Evolutionary conservation across 2,888 invertebrate genomes (phyloP).

Genomic region (Bombylius major): DNA sequence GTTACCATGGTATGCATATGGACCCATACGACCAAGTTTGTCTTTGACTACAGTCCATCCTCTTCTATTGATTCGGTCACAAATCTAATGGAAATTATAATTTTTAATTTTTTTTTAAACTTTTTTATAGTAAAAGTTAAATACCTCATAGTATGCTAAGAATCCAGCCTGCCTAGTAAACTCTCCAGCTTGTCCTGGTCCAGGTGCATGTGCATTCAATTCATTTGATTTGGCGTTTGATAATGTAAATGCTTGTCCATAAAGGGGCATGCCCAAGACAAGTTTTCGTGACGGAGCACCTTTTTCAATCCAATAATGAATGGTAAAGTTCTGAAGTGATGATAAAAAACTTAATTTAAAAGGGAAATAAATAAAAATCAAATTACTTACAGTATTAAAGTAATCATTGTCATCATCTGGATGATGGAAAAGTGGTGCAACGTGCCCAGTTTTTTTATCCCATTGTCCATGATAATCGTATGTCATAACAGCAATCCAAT

Average conservation of each 20-base stretch:
- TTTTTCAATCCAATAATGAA: slow-evolving; percentile 78
- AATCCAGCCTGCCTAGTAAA: slow-evolving; percentile 76
- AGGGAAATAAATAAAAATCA: background rate
- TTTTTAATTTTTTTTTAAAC: too few species aligned
- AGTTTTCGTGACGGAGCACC: slow-evolving; percentile 72
- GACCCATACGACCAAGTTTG: slow-evolving; percentile 65
- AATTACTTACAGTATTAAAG: slow-evolving; percentile 61
- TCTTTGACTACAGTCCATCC: slow-evolving; percentile 76
- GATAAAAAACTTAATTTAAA: background rate
- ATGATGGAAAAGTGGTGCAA: slow-evolving; percentile 72
- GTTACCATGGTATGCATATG: slow-evolving; percentile 72
- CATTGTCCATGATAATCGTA: slow-evolving; percentile 87
- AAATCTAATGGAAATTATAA: slow-evolving; percentile 50
- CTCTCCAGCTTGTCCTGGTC: slow-evolving; percentile 72
- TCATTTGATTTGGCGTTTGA: slow-evolving; percentile 48
- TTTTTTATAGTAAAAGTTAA: background rate
- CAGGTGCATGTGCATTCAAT: slow-evolving; percentile 61
- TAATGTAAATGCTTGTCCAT: slow-evolving; percentile 73
- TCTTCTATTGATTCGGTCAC: slow-evolving; percentile 61
- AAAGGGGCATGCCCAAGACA: slow-evolving; percentile 80
- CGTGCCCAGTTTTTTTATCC: slow-evolving; percentile 85
- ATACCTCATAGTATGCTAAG: slow-evolving; percentile 74
- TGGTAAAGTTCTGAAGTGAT: slow-evolving; percentile 58
- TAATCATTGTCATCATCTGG: slow-evolving; percentile 68
- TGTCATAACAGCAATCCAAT: slow-evolving; percentile 88